Conservation (phyloP, 2,888 invertebrate species). For the Tipula helvola region DNA sequence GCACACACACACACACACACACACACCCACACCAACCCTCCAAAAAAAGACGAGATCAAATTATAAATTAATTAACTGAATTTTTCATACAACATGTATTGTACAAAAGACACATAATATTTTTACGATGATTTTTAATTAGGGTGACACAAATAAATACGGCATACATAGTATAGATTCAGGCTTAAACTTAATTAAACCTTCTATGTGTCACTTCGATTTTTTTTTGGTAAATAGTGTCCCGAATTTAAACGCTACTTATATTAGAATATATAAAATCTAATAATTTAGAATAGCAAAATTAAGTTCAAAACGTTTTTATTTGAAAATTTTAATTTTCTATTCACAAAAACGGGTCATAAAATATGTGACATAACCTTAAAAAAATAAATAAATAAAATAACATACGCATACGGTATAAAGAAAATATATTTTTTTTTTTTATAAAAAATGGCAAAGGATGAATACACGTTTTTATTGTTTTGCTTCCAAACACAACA, state of each 20-base stretch:
- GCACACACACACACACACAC: not conserved
- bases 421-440: not conserved
- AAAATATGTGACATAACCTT: not conserved
- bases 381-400: not conserved
- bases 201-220: not conserved
- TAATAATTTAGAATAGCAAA: not conserved
- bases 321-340: not conserved
- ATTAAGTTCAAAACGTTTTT: not conserved
- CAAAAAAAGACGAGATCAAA: not conserved
- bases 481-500: not conserved
- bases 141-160: not conserved
- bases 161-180: not conserved
- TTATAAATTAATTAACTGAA: not conserved
- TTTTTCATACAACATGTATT: not conserved
- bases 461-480: not conserved
- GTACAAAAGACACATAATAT: not conserved
- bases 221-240: not conserved
- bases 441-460: not conserved
- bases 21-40: too few species aligned
- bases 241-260: not conserved
- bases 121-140: not conserved
- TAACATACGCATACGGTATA: not conserved
- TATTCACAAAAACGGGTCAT: not conserved
- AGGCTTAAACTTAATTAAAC: not conserved
- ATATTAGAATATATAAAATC: not conserved